Conservation (phyloP, 2,797 vertebrate genomes). For the Microcaecilia unicolor region DNA sequence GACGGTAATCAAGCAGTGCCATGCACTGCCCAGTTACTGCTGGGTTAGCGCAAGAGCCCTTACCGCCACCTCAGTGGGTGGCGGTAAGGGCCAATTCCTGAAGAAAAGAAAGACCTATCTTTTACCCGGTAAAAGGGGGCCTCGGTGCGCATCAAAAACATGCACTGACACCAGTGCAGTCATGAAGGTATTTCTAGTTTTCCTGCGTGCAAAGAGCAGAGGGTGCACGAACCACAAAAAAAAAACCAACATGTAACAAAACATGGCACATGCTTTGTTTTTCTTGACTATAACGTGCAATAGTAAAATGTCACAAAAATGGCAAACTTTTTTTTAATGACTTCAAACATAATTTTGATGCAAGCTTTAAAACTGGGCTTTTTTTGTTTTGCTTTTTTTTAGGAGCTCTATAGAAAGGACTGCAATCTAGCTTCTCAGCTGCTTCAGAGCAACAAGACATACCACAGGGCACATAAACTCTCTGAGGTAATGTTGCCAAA, state of each 20-base stretch:
- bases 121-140: no score
- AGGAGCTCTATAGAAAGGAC: slow-evolving; percentile 94
- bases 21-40: no score
- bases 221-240: background rate
- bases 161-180: no score
- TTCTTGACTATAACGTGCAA: background rate
- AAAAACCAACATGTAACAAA: background rate
- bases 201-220: background rate
- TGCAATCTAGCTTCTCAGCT: slow-evolving; percentile 91
- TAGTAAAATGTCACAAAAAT: background rate
- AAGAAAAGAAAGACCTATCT: no score
- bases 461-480: slow-evolving; percentile 80
- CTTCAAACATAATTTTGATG: background rate
- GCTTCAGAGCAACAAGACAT: slow-evolving; percentile 88
- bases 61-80: no score
- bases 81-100: no score
- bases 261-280: background rate
- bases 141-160: no score
- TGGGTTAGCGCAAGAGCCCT: no score
- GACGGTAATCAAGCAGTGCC: no score
- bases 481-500: slow-evolving; percentile 72
- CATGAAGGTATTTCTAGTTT: no score
- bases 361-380: slow-evolving; percentile 3
- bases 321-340: background rate
- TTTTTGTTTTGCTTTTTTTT: slow-evolving; percentile 15